Evolutionary conservation across 2,888 invertebrate species (phyloP), one percentile per base, ranked within the genome.

Genomic region (Syrphus vitripennis): DNA sequence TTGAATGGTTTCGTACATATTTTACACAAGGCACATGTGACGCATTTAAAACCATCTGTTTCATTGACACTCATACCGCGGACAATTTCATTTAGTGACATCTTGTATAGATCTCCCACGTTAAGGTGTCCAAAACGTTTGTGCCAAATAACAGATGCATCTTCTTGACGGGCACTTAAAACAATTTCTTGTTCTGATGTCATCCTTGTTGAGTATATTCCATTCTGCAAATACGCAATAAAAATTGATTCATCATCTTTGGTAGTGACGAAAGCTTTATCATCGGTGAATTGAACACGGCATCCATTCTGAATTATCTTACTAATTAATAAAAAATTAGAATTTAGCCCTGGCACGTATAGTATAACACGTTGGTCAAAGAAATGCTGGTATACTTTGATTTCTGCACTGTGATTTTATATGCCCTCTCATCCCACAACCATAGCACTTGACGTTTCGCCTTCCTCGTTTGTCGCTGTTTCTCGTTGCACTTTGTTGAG

Each of bases 371-470:
- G 14, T 74, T 69, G 37, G 31, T 71, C 65, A 70, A 71, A 12
- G 61, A 63, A 48, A 72, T 57, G 37, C 37, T 24, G 3, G 29
- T 57, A 42, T 21, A 42, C 42, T 53, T 50, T 59, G 19, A 37
- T 55, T 76, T 53, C 70, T 71, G 50, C 82, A 82, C 37, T 82
- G 63, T 14, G 76, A 59, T 76, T 50, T 55, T 29, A 82, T 74
- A 21, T 76, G 81, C 24, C 76, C 82, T 26, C 82, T 61, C 48
- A 65, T 82, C 48, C 82, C 77, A 57, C 71, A 77, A 45, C 53
- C 69, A 19, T 61, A 75, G 63, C 81, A 75, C 40, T 81, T 59
- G 19, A 81, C 59, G 42, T 76, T 82, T 77, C 26, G 9, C 16
- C 10, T 81, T 21, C 48, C n/a, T 55, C 45, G 29, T 53, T 48